These are phyloP conservation scores for Cyrtorhinus lividipennis DNA, from an alignment of 1,140 invertebrate genomes.

Conservation along the genomic window DNA sequence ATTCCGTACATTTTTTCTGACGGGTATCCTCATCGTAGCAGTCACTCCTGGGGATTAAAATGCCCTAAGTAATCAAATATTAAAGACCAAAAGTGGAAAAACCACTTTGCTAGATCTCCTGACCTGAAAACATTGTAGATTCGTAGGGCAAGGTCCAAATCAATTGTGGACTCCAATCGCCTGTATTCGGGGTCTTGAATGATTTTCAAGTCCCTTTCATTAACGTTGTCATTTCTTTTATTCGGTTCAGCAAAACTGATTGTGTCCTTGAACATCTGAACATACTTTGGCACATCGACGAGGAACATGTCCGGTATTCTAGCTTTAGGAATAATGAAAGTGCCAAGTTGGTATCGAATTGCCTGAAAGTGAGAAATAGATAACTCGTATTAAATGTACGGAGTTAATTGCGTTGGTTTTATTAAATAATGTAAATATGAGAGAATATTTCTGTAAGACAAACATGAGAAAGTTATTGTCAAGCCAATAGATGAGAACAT, in stretches of 20 bases:
- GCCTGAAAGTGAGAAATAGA: slow-evolving; percentile 34
- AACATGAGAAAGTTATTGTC: too few relatives aligned
- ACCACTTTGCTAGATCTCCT: too few relatives aligned
- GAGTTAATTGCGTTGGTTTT: too few relatives aligned
- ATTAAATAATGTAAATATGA: too few relatives aligned
- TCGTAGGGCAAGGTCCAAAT: slow-evolving; percentile 65
- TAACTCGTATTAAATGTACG: too few relatives aligned
- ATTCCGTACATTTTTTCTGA: slow-evolving; percentile 54
- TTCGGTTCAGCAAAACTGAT: slow-evolving; percentile 35
- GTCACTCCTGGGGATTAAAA: slow-evolving; percentile 43
- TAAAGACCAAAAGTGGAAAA: too few relatives aligned
- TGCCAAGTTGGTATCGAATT: slow-evolving; percentile 51
- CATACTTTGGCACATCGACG: slow-evolving; percentile 52
- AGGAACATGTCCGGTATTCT: slow-evolving; percentile 76
- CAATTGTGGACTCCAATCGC: slow-evolving; percentile 58
- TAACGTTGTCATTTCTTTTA: slow-evolving; percentile 13
- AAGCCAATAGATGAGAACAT: too few relatives aligned
- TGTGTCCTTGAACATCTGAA: slow-evolving; percentile 49
- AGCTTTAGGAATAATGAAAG: slow-evolving; percentile 53
- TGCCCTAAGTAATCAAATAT: too few relatives aligned
- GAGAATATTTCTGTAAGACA: too few relatives aligned
- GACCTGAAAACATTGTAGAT: slow-evolving; percentile 63
- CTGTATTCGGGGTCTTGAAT: slow-evolving; percentile 67
- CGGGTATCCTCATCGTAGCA: slow-evolving; percentile 68
- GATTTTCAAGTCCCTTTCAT: slow-evolving; percentile 16